Evolutionary conservation across 2,113 vertebrate species (phyloP).

Genomic region (Cairina moschata): DNA sequence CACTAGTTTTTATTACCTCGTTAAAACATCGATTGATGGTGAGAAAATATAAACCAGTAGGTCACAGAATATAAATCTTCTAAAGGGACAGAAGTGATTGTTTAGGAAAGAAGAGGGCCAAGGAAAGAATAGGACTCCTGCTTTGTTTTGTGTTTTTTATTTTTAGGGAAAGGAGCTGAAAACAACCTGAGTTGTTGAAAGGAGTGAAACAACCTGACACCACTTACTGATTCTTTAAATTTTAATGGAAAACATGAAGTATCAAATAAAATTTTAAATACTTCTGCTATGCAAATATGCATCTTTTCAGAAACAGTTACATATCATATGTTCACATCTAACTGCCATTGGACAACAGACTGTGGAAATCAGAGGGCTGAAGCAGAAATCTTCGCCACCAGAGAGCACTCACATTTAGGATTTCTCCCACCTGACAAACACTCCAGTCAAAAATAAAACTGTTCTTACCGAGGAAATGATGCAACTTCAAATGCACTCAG

Average conservation of each 20-base stretch:
- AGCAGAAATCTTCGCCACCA: constrained; percentile 39
- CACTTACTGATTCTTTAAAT: not conserved
- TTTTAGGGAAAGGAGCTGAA: not conserved
- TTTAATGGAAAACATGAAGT: not conserved
- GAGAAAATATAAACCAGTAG: not conserved
- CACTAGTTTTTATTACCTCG: not conserved
- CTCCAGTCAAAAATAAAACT: constrained; percentile 66
- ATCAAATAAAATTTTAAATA: not conserved
- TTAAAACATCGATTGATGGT: not conserved
- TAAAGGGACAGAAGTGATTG: not conserved
- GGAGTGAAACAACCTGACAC: not conserved
- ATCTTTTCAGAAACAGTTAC: not conserved
- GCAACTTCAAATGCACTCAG: constrained; percentile 64
- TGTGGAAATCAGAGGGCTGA: not conserved
- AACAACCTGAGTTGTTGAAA: too few species aligned
- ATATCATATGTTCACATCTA: not conserved
- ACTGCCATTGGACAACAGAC: not conserved
- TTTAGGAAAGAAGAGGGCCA: not conserved
- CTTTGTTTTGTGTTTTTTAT: not conserved
- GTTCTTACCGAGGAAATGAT: constrained; percentile 75
- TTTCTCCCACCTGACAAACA: constrained; percentile 57
- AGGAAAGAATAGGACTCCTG: not conserved
- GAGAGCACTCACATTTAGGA: constrained; percentile 63
- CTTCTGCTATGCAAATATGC: too few species aligned
- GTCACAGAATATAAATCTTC: not conserved